Evolutionary conservation across 2,113 vertebrate species (phyloP).

Genomic region (Poeciliopsis turrubarensis): DNA sequence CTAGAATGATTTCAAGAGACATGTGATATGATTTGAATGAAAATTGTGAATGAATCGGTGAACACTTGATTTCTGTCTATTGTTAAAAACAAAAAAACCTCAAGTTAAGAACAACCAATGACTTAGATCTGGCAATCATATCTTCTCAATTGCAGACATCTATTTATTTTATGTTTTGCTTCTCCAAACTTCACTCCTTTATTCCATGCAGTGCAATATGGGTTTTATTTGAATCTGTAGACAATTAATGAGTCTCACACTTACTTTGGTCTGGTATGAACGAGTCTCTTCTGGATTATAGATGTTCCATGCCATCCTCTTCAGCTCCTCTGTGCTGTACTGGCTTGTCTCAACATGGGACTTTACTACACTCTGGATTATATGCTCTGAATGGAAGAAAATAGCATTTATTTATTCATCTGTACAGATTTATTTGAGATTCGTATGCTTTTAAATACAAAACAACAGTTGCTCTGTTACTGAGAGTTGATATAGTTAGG

Average conservation of each 20-base stretch:
- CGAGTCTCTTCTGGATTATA: conserved; percentile 87
- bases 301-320: conserved; percentile 84
- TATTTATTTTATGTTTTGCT: neutral
- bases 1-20: neutral
- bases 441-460: neutral
- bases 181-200: neutral
- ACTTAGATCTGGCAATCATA: neutral
- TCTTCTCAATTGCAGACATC: neutral
- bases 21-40: neutral
- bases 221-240: neutral
- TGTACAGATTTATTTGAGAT: neutral
- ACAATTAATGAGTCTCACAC: neutral
- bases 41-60: neutral
- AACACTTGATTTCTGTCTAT: neutral
- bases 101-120: neutral
- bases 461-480: too few relatives aligned
- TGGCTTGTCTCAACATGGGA: conserved; percentile 90
- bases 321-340: conserved; percentile 88
- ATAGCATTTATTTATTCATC: neutral
- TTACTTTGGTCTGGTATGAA: conserved; percentile 85
- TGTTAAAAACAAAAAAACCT: neutral
- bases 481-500: neutral
- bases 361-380: conserved; percentile 89
- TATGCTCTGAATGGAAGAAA: conserved; percentile 78
- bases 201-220: neutral